Evolutionary conservation across 1,140 invertebrate species (phyloP), one percentile per base, ranked within the genome.

Genomic region (Ditylenchus dipsaci): DNA sequence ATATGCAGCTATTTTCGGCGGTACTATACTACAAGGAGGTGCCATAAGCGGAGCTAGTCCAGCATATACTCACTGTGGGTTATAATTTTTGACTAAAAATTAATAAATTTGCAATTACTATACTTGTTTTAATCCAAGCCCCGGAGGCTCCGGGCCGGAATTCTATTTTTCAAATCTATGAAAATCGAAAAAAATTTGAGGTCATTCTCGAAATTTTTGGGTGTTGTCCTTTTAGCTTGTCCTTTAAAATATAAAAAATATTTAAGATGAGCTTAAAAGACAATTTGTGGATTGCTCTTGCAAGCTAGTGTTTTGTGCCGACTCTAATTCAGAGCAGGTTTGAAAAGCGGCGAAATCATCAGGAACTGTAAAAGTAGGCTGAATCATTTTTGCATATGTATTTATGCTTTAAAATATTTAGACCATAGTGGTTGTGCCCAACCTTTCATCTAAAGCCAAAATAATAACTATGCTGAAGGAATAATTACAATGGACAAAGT

Each of bases 291-390:
- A 77, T 45, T 79, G 30, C n/a, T 27, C 42, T 8, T 19, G 30
- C 9, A 80, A 79, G 59, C 57, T 77, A 15, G 76, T 80, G 7
- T 80, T 77, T 59, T 77, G 68, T 21, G 19, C 23, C 13, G 69
- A 77, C 29, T 23, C 27, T 5, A 38, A 61, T 21, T 56, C 80
- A 23, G 59, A 77, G 1, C 30, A 43, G 19, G 71, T 77, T 30
- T 13, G 69, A 15, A 72, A 70, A 26, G 77, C 76, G 1, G 49
- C 71, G 13, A 69, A 76, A 73, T 43, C 19, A 17, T 33, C 21
- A 21, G 15, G 47, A 17, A 67, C 17, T 63, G 26, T 77, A 21
- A 58, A 77, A 63, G 72, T 63, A 8, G 0, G 56, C 26, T 26
- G 42, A 26, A 1, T 67, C 0, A 42, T 19, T 45, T 13, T 45